Conservation (phyloP, 2,888 invertebrate genomes). For the Hirtodrosophila histrioides region DNA sequence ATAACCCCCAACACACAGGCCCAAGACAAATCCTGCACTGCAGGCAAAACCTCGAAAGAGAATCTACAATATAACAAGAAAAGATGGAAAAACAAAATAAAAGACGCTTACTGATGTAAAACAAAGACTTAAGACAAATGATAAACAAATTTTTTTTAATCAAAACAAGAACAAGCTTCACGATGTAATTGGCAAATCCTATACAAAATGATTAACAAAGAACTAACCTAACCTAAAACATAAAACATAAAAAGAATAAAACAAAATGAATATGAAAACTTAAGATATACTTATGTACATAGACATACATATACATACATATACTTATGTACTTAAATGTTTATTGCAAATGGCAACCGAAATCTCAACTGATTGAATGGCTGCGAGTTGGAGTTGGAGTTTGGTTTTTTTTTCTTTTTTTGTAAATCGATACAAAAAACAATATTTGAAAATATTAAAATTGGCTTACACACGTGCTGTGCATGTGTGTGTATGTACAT, state of each 20-base stretch:
- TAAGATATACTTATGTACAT: slow-evolving; percentile 37
- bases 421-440: neutral
- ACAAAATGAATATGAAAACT: slow-evolving; percentile 11
- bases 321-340: slow-evolving; percentile 47
- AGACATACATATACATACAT: slow-evolving; percentile 21
- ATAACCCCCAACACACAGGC: slow-evolving; percentile 12
- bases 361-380: slow-evolving; percentile 40
- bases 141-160: slow-evolving; percentile 49
- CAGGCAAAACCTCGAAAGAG: too few species aligned
- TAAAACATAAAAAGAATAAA: slow-evolving; percentile 8
- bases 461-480: slow-evolving; percentile 3
- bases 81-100: slow-evolving; percentile 35
- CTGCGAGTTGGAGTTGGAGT: too few species aligned
- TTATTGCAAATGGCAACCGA: slow-evolving; percentile 44
- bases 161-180: slow-evolving; percentile 47
- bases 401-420: slow-evolving; percentile 19
- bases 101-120: slow-evolving; percentile 82
- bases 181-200: slow-evolving; percentile 36
- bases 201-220: slow-evolving; percentile 4
- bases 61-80: slow-evolving; percentile 11
- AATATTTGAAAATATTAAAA: slow-evolving; percentile 6
- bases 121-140: slow-evolving; percentile 80
- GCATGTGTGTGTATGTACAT: slow-evolving; percentile 11
- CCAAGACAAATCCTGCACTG: neutral
- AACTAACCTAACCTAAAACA: slow-evolving; percentile 10